Evolutionary conservation across 2,888 invertebrate genomes (phyloP).

Genomic region (Tipula confusa): DNA sequence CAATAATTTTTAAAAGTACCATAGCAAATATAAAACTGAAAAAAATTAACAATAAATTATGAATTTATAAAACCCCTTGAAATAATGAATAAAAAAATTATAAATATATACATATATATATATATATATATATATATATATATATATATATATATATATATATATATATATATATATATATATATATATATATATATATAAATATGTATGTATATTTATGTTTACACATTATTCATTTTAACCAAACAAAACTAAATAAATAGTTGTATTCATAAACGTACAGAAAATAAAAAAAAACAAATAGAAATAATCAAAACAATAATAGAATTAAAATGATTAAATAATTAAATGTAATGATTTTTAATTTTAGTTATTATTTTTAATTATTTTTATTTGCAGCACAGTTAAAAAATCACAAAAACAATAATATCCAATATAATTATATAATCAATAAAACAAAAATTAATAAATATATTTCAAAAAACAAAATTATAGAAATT

Average conservation of each 20-base stretch:
- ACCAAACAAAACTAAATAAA: not conserved
- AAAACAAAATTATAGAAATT: not conserved
- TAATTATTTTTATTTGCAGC: not conserved
- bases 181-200: too few relatives aligned
- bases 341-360: not conserved
- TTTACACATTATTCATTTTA: not conserved
- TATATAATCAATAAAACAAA: not conserved
- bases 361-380: not conserved
- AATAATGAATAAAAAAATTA: not conserved
- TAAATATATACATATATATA: not conserved
- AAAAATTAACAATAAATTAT: not conserved
- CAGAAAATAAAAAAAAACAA: not conserved
- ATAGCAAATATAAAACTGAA: not conserved
- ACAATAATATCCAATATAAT: not conserved
- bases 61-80: not conserved
- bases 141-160: too few relatives aligned
- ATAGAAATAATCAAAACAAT: constrained; percentile 25
- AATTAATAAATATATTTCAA: not conserved
- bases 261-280: not conserved
- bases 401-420: constrained; percentile 12
- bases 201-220: not conserved
- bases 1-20: not conserved
- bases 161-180: too few relatives aligned
- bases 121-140: too few relatives aligned
- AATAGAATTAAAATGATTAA: not conserved